A percentile compares a stretch with the other conserved stretches of the same genome.
phyloP scores from a whole-genome alignment of 2,888 invertebrate genomes.

The Clistopyga incitator region DNA sequence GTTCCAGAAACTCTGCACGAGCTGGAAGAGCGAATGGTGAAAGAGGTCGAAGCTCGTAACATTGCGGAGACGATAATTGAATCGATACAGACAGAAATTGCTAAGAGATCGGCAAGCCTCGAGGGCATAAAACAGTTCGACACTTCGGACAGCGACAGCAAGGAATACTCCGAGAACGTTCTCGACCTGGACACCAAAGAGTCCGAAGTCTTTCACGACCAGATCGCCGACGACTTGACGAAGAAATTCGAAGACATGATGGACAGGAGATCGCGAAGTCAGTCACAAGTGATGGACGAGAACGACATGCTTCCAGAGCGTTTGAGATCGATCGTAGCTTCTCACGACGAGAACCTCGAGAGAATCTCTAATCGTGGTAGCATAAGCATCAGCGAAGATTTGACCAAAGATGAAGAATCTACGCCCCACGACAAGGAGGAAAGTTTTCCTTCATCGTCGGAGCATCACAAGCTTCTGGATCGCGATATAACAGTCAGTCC shows the following conservation, averaged over 20 bases:
- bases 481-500: slow-evolving; percentile 80
- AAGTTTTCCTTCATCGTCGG: slow-evolving; percentile 74
- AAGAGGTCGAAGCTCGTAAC: slow-evolving; percentile 75
- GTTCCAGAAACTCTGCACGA: slow-evolving; percentile 65
- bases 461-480: slow-evolving; percentile 74
- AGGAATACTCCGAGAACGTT: slow-evolving; percentile 70
- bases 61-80: slow-evolving; percentile 79
- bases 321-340: slow-evolving; percentile 41
- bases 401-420: slow-evolving; percentile 80
- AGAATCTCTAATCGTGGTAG: slow-evolving; percentile 76
- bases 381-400: slow-evolving; percentile 78
- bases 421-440: slow-evolving; percentile 76
- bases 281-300: slow-evolving; percentile 68
- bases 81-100: slow-evolving; percentile 80
- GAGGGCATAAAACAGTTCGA: slow-evolving; percentile 64
- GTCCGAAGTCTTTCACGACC: slow-evolving; percentile 75
- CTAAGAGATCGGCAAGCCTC: slow-evolving; percentile 73
- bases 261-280: slow-evolving; percentile 57
- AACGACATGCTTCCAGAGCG: slow-evolving; percentile 55
- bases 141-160: slow-evolving; percentile 59
- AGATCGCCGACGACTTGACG: slow-evolving; percentile 79
- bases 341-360: slow-evolving; percentile 73
- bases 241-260: slow-evolving; percentile 79
- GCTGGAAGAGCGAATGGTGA: slow-evolving; percentile 64
- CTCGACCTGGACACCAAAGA: slow-evolving; percentile 67